These are phyloP conservation scores for Clarias macrocephalus DNA, from an alignment of 2,113 vertebrate species.

Conservation along the genomic window DNA sequence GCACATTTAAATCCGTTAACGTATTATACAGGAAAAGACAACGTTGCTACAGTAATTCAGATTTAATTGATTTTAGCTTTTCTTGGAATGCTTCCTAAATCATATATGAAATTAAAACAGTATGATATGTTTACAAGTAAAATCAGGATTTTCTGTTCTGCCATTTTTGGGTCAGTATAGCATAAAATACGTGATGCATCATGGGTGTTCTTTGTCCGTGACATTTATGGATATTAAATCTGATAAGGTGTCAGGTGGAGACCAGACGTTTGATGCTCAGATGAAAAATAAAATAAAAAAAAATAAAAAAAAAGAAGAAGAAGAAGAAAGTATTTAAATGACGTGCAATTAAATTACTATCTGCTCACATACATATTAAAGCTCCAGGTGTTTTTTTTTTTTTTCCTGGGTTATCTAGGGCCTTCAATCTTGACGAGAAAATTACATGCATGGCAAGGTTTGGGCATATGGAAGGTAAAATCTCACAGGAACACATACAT, in stretches of 20 bases:
- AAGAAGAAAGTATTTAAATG: neutral
- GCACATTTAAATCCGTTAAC: neutral
- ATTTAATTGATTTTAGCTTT: neutral
- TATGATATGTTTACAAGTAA: neutral
- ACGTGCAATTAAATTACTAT: neutral
- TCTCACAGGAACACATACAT: constrained; percentile 26
- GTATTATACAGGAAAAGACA: neutral
- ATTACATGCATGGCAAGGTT: constrained; percentile 27
- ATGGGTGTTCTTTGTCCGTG: neutral
- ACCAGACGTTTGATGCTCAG: neutral
- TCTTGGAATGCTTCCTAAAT: neutral
- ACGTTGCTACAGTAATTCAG: neutral
- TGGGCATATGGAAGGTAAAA: constrained; percentile 31
- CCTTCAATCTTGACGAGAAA: constrained; percentile 27
- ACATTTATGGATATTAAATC: constrained; percentile 12
- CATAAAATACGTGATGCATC: neutral
- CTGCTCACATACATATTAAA: neutral
- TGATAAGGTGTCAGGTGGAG: neutral
- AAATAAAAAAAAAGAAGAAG: neutral
- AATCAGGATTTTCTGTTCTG: neutral
- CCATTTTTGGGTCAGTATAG: neutral
- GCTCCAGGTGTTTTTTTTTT: neutral
- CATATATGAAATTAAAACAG: neutral
- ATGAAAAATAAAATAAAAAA: neutral
- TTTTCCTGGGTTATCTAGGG: constrained; percentile 9